phyloP scores from a whole-genome alignment of 1,140 invertebrate genomes.

The Scaptodrosophila lebanonensis region DNA sequence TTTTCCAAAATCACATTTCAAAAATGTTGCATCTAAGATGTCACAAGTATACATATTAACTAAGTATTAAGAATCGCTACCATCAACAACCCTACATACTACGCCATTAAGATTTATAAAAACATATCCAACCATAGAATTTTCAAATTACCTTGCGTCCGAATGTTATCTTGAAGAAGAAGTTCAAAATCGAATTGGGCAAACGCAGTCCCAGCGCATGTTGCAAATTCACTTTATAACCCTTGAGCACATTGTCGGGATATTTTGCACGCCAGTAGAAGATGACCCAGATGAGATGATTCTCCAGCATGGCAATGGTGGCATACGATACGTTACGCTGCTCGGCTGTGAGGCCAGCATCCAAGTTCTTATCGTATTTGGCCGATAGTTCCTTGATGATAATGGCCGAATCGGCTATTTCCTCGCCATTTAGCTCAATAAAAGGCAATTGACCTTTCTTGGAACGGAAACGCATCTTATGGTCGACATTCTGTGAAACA shows the following conservation, averaged over 20 bases:
- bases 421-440: constrained; percentile 94
- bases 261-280: constrained; percentile 93
- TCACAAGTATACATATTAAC: too few relatives aligned
- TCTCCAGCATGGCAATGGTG: constrained; percentile 97
- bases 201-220: constrained; percentile 90
- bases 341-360: constrained; percentile 86
- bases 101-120: too few relatives aligned
- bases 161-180: constrained; percentile 93
- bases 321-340: constrained; percentile 92
- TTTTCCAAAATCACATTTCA: too few relatives aligned
- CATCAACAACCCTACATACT: too few relatives aligned
- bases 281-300: constrained; percentile 93
- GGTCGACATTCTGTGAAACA: constrained; percentile 91
- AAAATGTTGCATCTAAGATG: too few relatives aligned
- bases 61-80: too few relatives aligned
- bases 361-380: constrained; percentile 89
- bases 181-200: constrained; percentile 92
- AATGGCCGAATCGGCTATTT: constrained; percentile 92
- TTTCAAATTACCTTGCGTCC: constrained; percentile 85
- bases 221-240: constrained; percentile 93
- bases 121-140: too few relatives aligned
- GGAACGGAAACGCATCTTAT: constrained; percentile 94
- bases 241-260: constrained; percentile 89
- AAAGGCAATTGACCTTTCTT: constrained; percentile 96
- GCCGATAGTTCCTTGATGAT: constrained; percentile 91